Base-by-base conservation (phyloP, 2,113 vertebrate species). In the Tichodroma muraria region DNA sequence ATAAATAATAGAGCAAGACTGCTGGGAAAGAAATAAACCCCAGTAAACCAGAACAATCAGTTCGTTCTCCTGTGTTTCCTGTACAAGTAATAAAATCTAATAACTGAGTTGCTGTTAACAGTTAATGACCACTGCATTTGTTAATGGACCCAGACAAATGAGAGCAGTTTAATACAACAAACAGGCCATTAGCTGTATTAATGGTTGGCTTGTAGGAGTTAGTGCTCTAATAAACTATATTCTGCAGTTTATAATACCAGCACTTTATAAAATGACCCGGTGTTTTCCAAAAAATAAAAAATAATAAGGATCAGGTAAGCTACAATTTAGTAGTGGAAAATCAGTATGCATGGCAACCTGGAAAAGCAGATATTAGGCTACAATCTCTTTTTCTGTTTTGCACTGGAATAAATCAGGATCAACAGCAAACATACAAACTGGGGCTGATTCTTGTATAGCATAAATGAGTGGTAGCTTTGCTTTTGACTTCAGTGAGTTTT, bases 91-190 rank as follows among this genome's bases (percentile, higher is more conserved):
- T 95, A 96, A 95, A 94, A 92, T 92, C 88, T 94, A 95, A 94
- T 94, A 95, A 95, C 80, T 95, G 72, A 88, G 83, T 92, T 89
- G 89, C 91, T 96, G 86, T 95, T 95, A 95, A 87, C 90, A 85
- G 92, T 95, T 97, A 97, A 97, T 96, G 91, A 96, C 92, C 83
- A 86, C 79, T 93, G 73, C 66, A 59, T 92, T 96, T 96, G 84
- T 97, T 97, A 96, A 97, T 97, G 94, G 88, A 85, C 90, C 88
- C 91, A 93, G 95, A 95, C 84, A 96, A 97, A 94, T 80, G 83
- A 96, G 91, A 96, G 93, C 92, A 90, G 80, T 96, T 93, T 96
- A 96, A 93, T 91, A 82, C 86, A 92, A 92, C 83, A 95, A 88
- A 92, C 91, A 96, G 93, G 63, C 90, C 78, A 95, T 93, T 96